These are phyloP conservation scores for Poeciliopsis retropinna DNA, from an alignment of 2,113 vertebrate genomes.

Conservation along the genomic window DNA sequence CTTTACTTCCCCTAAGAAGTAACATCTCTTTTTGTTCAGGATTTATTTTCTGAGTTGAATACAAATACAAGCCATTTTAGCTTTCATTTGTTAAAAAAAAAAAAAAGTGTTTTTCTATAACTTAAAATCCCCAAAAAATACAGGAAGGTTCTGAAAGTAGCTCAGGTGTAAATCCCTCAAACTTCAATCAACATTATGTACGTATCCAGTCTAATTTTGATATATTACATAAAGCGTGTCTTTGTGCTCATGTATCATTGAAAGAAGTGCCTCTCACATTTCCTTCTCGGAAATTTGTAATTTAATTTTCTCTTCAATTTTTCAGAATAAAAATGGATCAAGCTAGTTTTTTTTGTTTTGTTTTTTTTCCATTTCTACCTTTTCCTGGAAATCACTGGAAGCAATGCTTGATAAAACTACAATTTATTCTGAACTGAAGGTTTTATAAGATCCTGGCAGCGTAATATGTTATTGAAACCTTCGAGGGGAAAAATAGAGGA, in stretches of 20 bases:
- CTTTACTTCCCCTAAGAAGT: neutral
- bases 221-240: conserved; percentile 8
- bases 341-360: neutral
- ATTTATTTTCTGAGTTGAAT: neutral
- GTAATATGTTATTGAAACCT: conserved; percentile 4
- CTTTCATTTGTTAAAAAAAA: too few species aligned
- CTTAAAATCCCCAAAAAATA: too few species aligned
- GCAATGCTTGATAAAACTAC: conserved; percentile 32
- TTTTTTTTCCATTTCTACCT: neutral
- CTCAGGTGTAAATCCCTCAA: too few species aligned
- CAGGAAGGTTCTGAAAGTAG: neutral
- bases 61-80: neutral
- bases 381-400: conserved; percentile 23
- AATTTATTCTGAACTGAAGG: conserved; percentile 28
- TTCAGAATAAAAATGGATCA: conserved; percentile 19
- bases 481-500: neutral
- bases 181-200: too few species aligned
- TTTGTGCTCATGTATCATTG: neutral
- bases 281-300: conserved; percentile 23
- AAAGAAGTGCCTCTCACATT: conserved; percentile 13
- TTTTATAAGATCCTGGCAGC: conserved; percentile 4
- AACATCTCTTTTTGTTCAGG: neutral
- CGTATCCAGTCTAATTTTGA: neutral
- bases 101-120: neutral
- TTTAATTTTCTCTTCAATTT: conserved; percentile 30